phyloP scores from a whole-genome alignment of 2,797 vertebrate species.

The Thripadectes ignobilis region DNA sequence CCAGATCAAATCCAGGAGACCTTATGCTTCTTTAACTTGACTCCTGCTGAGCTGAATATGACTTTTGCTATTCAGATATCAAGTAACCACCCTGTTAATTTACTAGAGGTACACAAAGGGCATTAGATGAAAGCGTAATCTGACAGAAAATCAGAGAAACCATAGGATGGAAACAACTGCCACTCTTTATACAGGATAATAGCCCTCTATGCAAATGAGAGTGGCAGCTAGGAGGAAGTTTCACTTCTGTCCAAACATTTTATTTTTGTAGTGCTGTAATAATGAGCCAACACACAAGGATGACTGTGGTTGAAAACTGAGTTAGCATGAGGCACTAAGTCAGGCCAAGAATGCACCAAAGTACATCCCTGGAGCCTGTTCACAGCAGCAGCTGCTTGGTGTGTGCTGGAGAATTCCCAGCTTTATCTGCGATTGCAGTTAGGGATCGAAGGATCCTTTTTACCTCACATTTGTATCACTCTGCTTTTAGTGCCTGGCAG shows the following conservation, averaged over 20 bases:
- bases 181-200: background rate
- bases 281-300: slow-evolving; percentile 33
- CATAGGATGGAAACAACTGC: background rate
- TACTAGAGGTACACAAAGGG: background rate
- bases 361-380: slow-evolving; percentile 64
- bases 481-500: slow-evolving; percentile 49
- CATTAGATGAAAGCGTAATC: slow-evolving; percentile 6
- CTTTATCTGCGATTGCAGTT: background rate
- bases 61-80: slow-evolving; percentile 7
- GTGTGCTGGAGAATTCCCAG: slow-evolving; percentile 55
- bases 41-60: background rate
- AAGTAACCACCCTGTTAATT: slow-evolving; percentile 2
- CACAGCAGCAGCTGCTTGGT: slow-evolving; percentile 59
- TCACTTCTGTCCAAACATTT: background rate
- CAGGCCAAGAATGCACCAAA: slow-evolving; percentile 59
- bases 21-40: background rate
- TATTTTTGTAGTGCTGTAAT: slow-evolving; percentile 29
- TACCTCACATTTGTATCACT: slow-evolving; percentile 11
- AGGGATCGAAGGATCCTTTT: slow-evolving; percentile 15
- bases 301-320: slow-evolving; percentile 49
- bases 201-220: background rate
- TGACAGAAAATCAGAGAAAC: slow-evolving; percentile 22
- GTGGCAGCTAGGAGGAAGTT: background rate
- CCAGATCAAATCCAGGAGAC: background rate
- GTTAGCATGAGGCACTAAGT: slow-evolving; percentile 25